A percentile compares a stretch with the other conserved stretches of the same genome.
These are phyloP conservation scores for Lichenostomus cassidix DNA, from an alignment of 2,113 vertebrate species.

Conservation along the genomic window DNA sequence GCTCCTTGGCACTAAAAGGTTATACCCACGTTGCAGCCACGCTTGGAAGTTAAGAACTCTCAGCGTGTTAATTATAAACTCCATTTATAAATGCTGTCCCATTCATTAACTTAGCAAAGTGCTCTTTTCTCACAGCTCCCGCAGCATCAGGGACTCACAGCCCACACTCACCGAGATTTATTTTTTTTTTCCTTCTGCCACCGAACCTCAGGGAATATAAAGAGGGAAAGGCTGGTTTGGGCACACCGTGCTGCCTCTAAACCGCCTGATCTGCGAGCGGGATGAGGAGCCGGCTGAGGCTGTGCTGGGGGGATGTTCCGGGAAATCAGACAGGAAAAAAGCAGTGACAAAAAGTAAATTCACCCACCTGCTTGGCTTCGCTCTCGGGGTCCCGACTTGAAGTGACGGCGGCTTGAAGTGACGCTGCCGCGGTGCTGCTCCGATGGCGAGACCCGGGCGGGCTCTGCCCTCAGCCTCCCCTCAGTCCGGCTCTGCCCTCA, in stretches of 20 bases:
- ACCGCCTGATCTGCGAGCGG: background rate
- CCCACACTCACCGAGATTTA: rapidly evolving
- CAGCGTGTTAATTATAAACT: background rate
- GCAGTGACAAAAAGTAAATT: background rate
- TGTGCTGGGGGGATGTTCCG: too few relatives aligned
- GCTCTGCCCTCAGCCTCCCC: background rate
- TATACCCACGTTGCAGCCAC: rapidly evolving
- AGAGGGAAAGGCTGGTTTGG: background rate
- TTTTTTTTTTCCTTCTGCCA: background rate
- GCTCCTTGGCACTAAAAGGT: background rate
- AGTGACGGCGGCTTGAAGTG: background rate
- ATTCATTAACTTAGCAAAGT: background rate
- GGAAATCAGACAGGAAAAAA: rapidly evolving
- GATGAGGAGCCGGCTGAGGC: background rate
- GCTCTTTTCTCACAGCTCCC: background rate
- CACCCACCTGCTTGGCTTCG: background rate
- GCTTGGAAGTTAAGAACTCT: background rate
- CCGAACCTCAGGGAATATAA: background rate
- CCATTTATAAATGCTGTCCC: background rate
- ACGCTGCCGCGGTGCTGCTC: background rate
- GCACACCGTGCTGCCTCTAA: rapidly evolving
- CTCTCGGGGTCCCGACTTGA: background rate
- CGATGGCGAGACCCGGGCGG: background rate
- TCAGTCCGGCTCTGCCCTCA: background rate
- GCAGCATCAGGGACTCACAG: background rate